phyloP scores from a whole-genome alignment of 2,888 invertebrate genomes.

The Trachelus iudaicus region DNA sequence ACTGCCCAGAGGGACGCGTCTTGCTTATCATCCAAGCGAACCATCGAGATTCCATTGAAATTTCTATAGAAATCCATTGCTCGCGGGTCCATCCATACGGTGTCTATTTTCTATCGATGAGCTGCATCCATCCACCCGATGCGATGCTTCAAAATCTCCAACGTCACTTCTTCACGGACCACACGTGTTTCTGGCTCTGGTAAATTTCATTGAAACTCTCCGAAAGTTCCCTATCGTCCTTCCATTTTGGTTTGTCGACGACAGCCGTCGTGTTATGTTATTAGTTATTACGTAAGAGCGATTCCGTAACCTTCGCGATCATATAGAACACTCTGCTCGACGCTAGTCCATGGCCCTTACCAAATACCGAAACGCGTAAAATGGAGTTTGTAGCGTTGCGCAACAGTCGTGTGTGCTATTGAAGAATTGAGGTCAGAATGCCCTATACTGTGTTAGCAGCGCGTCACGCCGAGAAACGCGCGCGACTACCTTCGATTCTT shows the following conservation, averaged over 20 bases:
- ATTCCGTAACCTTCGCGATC: background rate
- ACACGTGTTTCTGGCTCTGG: background rate
- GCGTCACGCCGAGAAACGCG: conserved; percentile 37
- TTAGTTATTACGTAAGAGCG: background rate
- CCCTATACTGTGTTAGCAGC: conserved; percentile 47
- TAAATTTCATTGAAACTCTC: background rate
- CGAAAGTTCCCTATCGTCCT: background rate
- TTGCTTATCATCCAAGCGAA: background rate
- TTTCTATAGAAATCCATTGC: no score
- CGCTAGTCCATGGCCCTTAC: background rate
- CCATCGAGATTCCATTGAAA: background rate
- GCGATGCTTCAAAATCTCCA: background rate
- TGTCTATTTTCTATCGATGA: background rate
- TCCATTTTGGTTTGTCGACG: background rate
- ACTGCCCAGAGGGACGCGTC: background rate
- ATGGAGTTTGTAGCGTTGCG: conserved; percentile 39
- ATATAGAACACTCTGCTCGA: background rate
- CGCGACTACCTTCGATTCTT: conserved; percentile 34
- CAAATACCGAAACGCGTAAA: background rate
- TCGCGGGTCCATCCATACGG: background rate
- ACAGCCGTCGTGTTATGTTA: background rate
- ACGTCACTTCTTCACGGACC: background rate
- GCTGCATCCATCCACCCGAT: no score
- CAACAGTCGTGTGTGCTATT: conserved; percentile 50
- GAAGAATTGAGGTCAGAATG: conserved; percentile 58